Base-by-base conservation (phyloP, 2,113 vertebrate genomes). In the Cichladusa arquata region DNA sequence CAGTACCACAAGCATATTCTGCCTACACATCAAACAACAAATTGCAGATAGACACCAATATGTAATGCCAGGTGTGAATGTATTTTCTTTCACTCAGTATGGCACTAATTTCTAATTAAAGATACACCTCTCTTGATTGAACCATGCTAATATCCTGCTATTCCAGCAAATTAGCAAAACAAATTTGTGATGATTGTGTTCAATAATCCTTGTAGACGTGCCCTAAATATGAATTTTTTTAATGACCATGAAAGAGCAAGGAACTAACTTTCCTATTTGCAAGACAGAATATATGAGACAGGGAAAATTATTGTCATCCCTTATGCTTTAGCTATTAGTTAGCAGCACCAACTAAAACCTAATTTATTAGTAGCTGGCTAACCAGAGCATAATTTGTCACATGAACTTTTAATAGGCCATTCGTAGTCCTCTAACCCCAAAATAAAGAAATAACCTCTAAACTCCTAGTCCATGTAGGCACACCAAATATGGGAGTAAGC, bases 101-200 rank as follows among this genome's bases (percentile, higher is more conserved):
- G 56, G 25, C 25, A 89, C n/a, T 51, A 50, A 53, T 62, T 86
- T 93, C n/a, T 81, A 78, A 66, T 66, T 87, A 62, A 77, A 93
- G 15, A 36, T 62, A 54, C 16, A 48, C 19, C 8, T 65, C n/a
- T 73, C 33, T 61, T 62, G 69, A 48, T 14, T 45, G n/a, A 93
- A 72, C 31, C 17, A n/a, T 16, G 8, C 33, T 64, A 51, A 8
- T 80, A 51, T 48, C 20, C 54, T 65, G 15, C 17, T n/a, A 15
- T 48, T 87, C 34, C 66, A 51, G n/a, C 10, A 69, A 54, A 89
- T 20, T 14, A 53, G 8, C 5, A 65, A 69, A 81, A 36, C 28
- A 81, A 72, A 23, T 23, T 70, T 66, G 38, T 36, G 33, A 71
- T 70, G 14, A 34, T 7, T 65, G 26, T 60, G 31, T 28, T 38